Percentiles rank a stretch among this genome's conserved stretches.
phyloP scores from a whole-genome alignment of 2,113 vertebrate genomes.

The Stomatorhinus ivindoensis region DNA sequence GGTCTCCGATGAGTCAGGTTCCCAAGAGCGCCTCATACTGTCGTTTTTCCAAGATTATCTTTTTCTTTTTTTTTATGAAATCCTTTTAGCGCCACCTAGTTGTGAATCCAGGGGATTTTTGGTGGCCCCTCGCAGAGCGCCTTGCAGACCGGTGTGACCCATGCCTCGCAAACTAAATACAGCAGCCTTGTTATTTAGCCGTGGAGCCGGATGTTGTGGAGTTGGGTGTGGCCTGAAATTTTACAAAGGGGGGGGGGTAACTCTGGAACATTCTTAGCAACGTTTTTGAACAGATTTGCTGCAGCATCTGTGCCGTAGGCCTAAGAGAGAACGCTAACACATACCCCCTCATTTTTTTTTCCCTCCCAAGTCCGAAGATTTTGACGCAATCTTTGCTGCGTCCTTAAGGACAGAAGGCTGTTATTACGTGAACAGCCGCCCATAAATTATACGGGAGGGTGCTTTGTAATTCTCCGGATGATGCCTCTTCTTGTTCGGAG shows the following conservation, averaged over 20 bases:
- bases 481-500: not conserved
- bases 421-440: not conserved
- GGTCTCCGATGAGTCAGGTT: not conserved
- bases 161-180: not conserved
- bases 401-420: not conserved
- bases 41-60: not conserved
- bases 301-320: not conserved
- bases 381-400: not conserved
- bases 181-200: not conserved
- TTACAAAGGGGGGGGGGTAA: not conserved
- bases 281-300: not conserved
- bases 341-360: not conserved
- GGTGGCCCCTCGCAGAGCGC: not conserved
- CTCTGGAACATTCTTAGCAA: not conserved
- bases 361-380: not conserved
- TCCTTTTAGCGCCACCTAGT: not conserved
- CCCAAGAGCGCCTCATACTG: not conserved
- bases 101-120: not conserved
- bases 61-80: not conserved
- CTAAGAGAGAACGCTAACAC: not conserved
- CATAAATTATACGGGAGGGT: not conserved
- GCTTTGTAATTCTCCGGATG: not conserved
- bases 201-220: not conserved
- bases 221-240: not conserved
- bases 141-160: not conserved